Evolutionary conservation across 2,113 vertebrate genomes (phyloP).

Genomic region (Chinchilla lanigera): DNA sequence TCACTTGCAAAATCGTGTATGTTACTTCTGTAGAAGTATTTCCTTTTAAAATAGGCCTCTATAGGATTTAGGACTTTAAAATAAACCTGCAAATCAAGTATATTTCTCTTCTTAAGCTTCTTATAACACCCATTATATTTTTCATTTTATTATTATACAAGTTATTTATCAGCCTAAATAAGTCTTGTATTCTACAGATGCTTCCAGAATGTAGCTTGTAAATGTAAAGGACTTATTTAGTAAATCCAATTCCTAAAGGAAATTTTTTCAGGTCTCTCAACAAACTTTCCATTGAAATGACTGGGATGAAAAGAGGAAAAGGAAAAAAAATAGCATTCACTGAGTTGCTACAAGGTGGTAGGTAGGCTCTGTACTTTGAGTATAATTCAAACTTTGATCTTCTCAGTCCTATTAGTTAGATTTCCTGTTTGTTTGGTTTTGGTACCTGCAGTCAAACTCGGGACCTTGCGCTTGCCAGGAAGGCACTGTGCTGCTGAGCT

Average conservation of each 20-base stretch:
- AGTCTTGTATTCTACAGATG: neutral
- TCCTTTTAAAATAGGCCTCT: constrained; percentile 11
- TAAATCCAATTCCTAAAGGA: neutral
- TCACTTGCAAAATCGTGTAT: constrained; percentile 12
- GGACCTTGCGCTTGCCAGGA: too few relatives aligned
- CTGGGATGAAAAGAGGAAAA: neutral
- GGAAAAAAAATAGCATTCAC: neutral
- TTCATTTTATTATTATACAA: neutral
- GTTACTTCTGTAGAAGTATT: neutral
- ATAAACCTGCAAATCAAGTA: neutral
- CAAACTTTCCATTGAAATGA: neutral
- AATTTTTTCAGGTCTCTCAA: neutral
- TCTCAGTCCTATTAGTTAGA: neutral
- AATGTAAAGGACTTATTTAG: neutral
- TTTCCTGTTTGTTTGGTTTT: too few relatives aligned
- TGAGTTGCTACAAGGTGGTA: neutral
- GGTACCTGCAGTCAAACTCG: too few relatives aligned
- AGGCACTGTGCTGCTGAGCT: too few relatives aligned
- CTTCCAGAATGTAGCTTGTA: neutral
- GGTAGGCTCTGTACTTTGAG: too few relatives aligned
- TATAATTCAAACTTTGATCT: neutral
- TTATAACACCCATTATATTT: neutral
- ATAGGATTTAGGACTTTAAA: neutral
- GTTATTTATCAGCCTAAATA: neutral
- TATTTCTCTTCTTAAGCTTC: neutral